These are phyloP conservation scores for Steatornis caripensis DNA, from an alignment of 2,113 vertebrate species.

Conservation along the genomic window DNA sequence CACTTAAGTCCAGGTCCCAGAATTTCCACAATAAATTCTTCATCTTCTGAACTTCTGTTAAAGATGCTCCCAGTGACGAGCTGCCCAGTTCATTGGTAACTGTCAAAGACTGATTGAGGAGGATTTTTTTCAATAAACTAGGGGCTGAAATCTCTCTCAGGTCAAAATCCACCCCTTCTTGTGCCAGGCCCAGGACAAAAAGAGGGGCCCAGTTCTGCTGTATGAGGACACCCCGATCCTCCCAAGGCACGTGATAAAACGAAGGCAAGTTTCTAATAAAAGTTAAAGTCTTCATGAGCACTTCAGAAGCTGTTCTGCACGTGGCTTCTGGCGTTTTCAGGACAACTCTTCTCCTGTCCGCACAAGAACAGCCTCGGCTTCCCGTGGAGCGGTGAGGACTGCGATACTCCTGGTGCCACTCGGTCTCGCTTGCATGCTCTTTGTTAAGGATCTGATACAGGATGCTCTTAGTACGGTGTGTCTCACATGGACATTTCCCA, in stretches of 20 bases:
- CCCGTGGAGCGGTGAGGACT: background rate
- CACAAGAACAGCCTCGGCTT: background rate
- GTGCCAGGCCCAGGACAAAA: conserved; percentile 55
- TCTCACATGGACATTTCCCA: background rate
- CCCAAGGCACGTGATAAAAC: conserved; percentile 40
- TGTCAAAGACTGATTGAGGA: conserved; percentile 30
- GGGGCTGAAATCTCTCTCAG: conserved; percentile 33
- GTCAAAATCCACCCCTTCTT: conserved; percentile 55
- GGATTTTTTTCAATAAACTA: conserved; percentile 52
- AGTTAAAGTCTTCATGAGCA: conserved; percentile 49
- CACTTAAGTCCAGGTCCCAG: conserved; percentile 38
- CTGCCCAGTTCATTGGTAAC: background rate
- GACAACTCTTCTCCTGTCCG: background rate
- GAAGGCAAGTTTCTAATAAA: conserved; percentile 63
- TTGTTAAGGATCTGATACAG: conserved; percentile 27
- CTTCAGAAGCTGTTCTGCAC: conserved; percentile 26
- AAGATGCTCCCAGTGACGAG: background rate
- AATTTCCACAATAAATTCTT: conserved; percentile 44
- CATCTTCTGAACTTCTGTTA: conserved; percentile 34
- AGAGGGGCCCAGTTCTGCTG: conserved; percentile 46
- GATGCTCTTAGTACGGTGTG: background rate
- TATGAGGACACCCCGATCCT: conserved; percentile 43
- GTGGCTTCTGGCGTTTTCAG: conserved; percentile 25
- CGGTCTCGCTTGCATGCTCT: background rate
- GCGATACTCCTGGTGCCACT: background rate